Base-by-base conservation (phyloP, 1,140 invertebrate genomes). In the Diuraphis noxia region DNA sequence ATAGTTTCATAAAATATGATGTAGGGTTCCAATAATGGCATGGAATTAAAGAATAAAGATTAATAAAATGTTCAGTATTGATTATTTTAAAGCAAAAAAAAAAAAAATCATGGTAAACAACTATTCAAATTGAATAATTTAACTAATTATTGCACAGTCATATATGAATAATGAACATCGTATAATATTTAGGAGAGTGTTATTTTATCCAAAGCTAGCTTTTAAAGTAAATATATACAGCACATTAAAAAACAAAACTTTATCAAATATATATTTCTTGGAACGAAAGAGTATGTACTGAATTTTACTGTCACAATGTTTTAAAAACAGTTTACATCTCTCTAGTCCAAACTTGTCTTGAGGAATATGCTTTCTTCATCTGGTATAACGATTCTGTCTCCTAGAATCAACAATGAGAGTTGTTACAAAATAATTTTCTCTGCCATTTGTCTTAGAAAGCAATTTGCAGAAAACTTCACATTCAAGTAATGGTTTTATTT, bases 311-410 rank as follows among this genome's bases (percentile, higher is more conserved):
- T 36, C 85, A 30, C 13, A n/a, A 52, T 23, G n/a, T 86, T 86
- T 52, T 86, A 46, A 52, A 86, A 86, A 86, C 85, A 52, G 30
- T 52, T 86, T 49, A 52, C 5, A 36, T 86, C 9, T 86, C 43
- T 46, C 3, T 86, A 52, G 30, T 86, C n/a, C n/a, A n/a, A 41
- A 46, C 5, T 46, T 38, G 13, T 86, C 41, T 49, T 49, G 30
- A 86, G 43, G 43, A 46, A 30, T 43, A 49, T 86, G 43, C 17
- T 86, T 86, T n/a, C 49, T 23, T 86, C 30, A 36, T 86, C 85
- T 52, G 34, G 13, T 52, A 85, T 2, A 52, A 38, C n/a, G n/a
- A 85, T 30, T 49, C 46, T 49, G 43, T 86, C 2, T 52, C n/a
- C n/a, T 17, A 43, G 2, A 38, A 41, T 85, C 25, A 85, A 30